Percentiles rank a stretch among this genome's conserved stretches.
These are phyloP conservation scores for Siphamia tubifer DNA, from an alignment of 2,113 vertebrate genomes.

Conservation along the genomic window DNA sequence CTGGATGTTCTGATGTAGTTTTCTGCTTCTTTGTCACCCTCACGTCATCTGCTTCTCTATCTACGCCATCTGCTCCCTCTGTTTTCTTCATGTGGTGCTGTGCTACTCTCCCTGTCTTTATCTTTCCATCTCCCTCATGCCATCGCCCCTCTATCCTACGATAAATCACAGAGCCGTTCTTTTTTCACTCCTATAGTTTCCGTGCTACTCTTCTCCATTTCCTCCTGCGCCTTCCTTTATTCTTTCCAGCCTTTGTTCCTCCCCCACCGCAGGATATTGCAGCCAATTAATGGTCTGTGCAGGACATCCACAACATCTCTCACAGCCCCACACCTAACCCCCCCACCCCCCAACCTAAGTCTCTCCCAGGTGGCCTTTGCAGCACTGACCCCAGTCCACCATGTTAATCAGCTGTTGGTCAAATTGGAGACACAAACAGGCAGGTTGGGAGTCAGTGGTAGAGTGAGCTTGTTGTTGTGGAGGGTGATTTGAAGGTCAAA, in stretches of 20 bases:
- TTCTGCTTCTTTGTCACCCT: constrained; percentile 47
- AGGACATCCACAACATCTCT: constrained; percentile 16
- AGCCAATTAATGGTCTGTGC: constrained; percentile 60
- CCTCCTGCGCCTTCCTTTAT: background rate
- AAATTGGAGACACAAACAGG: constrained; percentile 6
- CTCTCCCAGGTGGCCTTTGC: constrained; percentile 36
- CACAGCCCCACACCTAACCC: background rate
- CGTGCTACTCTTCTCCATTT: background rate
- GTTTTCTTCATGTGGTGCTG: constrained; percentile 7
- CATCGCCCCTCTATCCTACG: constrained; percentile 29
- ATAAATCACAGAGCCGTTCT: background rate
- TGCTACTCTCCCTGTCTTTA: background rate
- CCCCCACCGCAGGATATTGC: constrained; percentile 11
- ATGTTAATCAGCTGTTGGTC: constrained; percentile 45
- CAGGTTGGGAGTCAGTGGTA: constrained; percentile 9
- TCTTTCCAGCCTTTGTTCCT: constrained; percentile 12
- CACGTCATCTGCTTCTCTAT: constrained; percentile 41
- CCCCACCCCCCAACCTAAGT: background rate
- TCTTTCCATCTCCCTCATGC: constrained; percentile 8
- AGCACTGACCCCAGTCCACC: constrained; percentile 40
- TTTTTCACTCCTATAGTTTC: background rate
- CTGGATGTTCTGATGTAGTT: constrained; percentile 46
- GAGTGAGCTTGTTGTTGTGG: background rate
- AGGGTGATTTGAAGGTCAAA: constrained; percentile 73
- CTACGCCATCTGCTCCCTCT: constrained; percentile 49